These are phyloP conservation scores for Thomomys bottae DNA, from an alignment of 2,113 vertebrate genomes.

Conservation along the genomic window DNA sequence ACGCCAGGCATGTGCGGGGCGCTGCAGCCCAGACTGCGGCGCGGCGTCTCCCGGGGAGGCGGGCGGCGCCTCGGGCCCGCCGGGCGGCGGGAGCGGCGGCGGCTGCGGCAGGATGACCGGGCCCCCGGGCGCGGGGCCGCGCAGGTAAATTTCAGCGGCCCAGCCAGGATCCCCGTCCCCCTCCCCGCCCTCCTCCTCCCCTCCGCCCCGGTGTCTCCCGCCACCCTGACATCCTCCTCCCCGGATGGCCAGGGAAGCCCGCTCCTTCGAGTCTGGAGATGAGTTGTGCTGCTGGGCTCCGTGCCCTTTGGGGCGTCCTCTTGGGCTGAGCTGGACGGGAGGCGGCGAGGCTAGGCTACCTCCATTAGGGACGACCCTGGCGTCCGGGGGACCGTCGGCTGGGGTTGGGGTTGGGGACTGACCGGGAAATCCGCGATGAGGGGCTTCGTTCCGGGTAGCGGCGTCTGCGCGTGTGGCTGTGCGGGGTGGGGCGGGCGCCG, in stretches of 20 bases:
- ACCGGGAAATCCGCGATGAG: not conserved
- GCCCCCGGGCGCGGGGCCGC: slow-evolving; percentile 84
- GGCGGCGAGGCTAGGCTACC: slow-evolving; percentile 23
- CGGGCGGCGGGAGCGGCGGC: slow-evolving; percentile 71
- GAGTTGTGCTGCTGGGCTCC: slow-evolving; percentile 17
- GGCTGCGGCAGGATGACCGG: slow-evolving; percentile 83
- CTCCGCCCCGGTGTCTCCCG: too few relatives aligned
- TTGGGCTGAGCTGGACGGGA: slow-evolving; percentile 7
- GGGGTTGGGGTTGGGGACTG: not conserved
- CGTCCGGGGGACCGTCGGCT: slow-evolving; percentile 1
- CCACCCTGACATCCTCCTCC: not conserved
- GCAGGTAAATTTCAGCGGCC: slow-evolving; percentile 79
- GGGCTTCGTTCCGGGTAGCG: slow-evolving; percentile 36
- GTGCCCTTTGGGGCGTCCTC: not conserved
- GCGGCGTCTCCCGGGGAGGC: slow-evolving; percentile 72
- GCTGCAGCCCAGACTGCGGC: slow-evolving; percentile 75
- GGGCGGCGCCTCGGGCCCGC: slow-evolving; percentile 74
- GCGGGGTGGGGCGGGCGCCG: slow-evolving; percentile 61
- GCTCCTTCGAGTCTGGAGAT: not conserved
- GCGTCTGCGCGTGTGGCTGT: slow-evolving; percentile 74
- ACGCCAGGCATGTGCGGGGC: slow-evolving; percentile 51
- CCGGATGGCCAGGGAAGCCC: not conserved
- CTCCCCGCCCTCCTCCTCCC: not conserved
- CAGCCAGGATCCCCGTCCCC: not conserved
- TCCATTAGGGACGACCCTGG: slow-evolving; percentile 55